Evolutionary conservation across 1,140 invertebrate species (phyloP).

Genomic region (Drosophila ohnishii): DNA sequence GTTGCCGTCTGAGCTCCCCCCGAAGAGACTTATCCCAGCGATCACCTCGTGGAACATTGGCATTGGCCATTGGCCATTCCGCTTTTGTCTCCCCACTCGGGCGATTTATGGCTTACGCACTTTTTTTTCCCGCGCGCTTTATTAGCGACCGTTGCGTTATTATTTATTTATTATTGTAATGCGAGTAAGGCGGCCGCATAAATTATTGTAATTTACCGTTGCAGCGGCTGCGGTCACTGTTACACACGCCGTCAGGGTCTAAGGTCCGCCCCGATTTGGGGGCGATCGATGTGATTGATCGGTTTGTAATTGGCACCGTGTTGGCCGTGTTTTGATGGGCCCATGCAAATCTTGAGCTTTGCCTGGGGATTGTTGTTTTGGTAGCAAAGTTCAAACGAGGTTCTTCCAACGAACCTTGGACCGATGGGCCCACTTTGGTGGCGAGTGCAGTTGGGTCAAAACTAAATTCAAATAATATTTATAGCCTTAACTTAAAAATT

Average conservation of each 20-base stretch:
- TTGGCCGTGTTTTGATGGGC: conserved; percentile 50
- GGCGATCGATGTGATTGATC: conserved; percentile 65
- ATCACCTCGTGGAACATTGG: conserved; percentile 56
- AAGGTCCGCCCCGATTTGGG: conserved; percentile 40
- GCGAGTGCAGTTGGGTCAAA: conserved; percentile 6
- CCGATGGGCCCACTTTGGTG: conserved; percentile 18
- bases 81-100: conserved; percentile 59
- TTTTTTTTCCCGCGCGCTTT: conserved; percentile 47
- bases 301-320: conserved; percentile 58
- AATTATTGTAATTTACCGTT: conserved; percentile 71
- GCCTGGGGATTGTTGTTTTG: conserved; percentile 2
- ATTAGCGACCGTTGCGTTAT: conserved; percentile 47
- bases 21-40: conserved; percentile 54
- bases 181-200: conserved; percentile 62
- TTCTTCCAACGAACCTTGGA: conserved; percentile 61
- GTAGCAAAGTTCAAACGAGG: conserved; percentile 63
- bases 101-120: conserved; percentile 73
- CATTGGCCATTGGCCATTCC: conserved; percentile 69
- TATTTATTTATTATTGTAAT: conserved; percentile 71
- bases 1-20: conserved; percentile 38
- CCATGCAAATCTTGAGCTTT: conserved; percentile 54
- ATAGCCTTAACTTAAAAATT: background rate
- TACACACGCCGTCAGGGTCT: conserved; percentile 36
- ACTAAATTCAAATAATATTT: background rate
- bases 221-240: conserved; percentile 32